Evolutionary conservation across 2,797 vertebrate genomes (phyloP), one percentile per base, ranked within the genome.

Genomic region (Enoplosus armatus): DNA sequence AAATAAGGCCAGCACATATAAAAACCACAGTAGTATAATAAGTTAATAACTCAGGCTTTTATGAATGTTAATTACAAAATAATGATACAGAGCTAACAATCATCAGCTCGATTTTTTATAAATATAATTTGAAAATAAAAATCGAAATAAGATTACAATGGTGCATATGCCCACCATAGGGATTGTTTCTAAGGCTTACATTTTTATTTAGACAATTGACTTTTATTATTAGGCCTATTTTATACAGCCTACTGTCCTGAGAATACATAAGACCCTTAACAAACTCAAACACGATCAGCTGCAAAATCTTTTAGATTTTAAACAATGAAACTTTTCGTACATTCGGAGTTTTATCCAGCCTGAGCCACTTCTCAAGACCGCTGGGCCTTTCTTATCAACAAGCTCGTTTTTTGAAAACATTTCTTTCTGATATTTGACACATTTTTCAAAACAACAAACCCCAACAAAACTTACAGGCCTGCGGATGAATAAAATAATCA

Each of bases 381-480:
- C 11, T 50, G 16, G 11, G 8, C 0, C 27, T 33, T 26, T 41
- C 11, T 20, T 45, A 9, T 56, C 8, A 31, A 37, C 3, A 41
- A 9, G 4, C 15, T 37, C 11, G 4, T 10, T 39, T 48, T 1
- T 27, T 37, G 31, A 41, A 27, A n/a, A n/a, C n/a, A 29, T 1
- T 1, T 2, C 20, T 55, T 10, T 10, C 2, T 60, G 18, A 47
- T 31, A 37, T 27, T 3, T 29, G 18, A 48, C 22, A 65, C 12
- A 43, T 71, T 74, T 69, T n/a, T 1, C 11, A 45, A 59, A 83
- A 53, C 26, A 60, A 47, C 8, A 56, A 68, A 75, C 60, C 5
- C 31, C 5, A 3, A 64, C 27, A 75, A 51, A n/a, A 56, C 4
- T 29, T 1, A 9, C 4, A 24, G 60, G 9, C 27, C 26, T 10